Evolutionary conservation across 2,888 invertebrate genomes (phyloP).

Genomic region (Tortricodes alternella): DNA sequence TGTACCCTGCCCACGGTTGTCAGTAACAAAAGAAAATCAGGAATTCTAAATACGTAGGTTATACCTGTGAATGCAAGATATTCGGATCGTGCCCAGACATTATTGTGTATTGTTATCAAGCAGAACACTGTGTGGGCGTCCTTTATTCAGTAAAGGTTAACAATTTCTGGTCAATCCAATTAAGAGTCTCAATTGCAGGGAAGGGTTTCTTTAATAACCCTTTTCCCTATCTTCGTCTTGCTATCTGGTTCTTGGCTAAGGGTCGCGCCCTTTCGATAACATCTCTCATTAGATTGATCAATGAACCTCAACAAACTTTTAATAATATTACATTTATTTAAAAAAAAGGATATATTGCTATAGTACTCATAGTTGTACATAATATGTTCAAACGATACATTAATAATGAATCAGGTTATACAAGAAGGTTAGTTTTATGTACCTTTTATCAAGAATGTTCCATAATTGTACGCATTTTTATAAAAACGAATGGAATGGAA

Average conservation of each 20-base stretch:
- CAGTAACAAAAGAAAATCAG: no score
- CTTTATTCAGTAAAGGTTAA: not conserved
- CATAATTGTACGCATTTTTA: not conserved
- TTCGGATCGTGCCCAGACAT: no score
- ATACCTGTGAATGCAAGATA: no score
- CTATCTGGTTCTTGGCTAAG: not conserved
- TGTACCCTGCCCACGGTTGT: no score
- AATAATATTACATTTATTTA: not conserved
- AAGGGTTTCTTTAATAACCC: constrained; percentile 19
- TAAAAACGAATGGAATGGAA: not conserved
- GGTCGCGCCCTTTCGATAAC: constrained; percentile 22
- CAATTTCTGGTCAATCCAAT: constrained; percentile 1
- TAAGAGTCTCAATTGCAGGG: not conserved
- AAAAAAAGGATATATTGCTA: not conserved
- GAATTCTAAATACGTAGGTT: no score
- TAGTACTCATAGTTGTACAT: no score
- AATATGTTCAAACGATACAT: no score
- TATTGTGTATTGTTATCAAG: no score
- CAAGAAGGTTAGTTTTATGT: not conserved
- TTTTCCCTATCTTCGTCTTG: constrained; percentile 11
- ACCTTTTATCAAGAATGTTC: not conserved
- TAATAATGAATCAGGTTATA: no score
- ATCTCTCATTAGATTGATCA: constrained; percentile 27
- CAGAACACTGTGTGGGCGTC: not conserved
- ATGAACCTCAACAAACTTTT: not conserved